phyloP scores from a whole-genome alignment of 2,113 vertebrate species.

The Mesocricetus auratus region DNA sequence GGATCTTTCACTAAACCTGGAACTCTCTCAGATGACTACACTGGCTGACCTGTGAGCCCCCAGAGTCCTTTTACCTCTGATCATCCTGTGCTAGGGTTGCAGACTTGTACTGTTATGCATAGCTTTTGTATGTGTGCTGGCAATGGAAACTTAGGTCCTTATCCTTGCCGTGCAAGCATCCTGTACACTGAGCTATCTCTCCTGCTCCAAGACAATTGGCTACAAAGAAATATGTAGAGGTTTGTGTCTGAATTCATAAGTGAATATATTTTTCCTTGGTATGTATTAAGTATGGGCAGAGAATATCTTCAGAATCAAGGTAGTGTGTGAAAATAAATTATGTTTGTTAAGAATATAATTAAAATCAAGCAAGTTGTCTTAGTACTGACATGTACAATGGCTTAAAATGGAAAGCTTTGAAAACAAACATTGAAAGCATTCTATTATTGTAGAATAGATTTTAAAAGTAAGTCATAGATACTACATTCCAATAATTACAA shows the following conservation, averaged over 20 bases:
- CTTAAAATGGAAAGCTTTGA: not conserved
- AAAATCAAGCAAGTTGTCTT: not conserved
- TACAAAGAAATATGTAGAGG: not conserved
- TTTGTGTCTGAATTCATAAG: not conserved
- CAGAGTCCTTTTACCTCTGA: not conserved
- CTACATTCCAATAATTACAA: not conserved
- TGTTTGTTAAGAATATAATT: not conserved
- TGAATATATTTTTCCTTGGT: not conserved
- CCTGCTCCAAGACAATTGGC: not conserved
- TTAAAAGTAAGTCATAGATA: not conserved
- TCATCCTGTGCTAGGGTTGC: not conserved
- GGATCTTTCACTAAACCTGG: not conserved
- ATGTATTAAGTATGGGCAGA: not conserved
- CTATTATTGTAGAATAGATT: not conserved
- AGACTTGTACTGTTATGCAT: too few relatives aligned
- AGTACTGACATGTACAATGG: not conserved
- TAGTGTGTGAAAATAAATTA: constrained; percentile 31
- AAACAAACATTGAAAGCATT: not conserved
- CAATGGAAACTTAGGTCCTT: not conserved
- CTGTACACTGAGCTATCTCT: not conserved
- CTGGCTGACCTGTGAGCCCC: not conserved
- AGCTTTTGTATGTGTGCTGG: not conserved
- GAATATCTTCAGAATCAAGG: not conserved
- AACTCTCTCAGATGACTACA: too few relatives aligned
- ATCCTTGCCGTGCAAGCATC: not conserved